A percentile compares a stretch with the other conserved stretches of the same genome.
Conservation (phyloP, 2,888 invertebrate species). For the Monoplex corrugatus region DNA sequence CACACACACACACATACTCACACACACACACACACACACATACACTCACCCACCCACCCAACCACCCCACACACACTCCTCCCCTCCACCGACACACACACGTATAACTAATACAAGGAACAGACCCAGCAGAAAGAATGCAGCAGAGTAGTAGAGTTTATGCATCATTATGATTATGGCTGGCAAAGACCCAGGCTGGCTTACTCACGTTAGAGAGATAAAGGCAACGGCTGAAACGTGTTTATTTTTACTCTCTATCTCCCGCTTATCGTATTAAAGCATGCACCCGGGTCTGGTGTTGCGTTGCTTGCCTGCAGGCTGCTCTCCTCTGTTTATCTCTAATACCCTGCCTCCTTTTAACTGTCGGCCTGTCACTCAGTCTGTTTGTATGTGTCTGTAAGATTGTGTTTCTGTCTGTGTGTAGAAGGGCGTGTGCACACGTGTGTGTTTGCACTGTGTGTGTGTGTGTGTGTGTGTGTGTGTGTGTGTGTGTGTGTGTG, state of each 20-base stretch:
- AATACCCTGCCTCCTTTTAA: not conserved
- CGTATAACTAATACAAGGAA: not conserved
- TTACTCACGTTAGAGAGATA: not conserved
- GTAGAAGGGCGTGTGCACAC: no score
- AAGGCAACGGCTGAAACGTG: not conserved
- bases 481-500: not conserved
- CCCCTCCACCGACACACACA: not conserved
- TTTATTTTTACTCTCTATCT: not conserved
- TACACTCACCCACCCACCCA: not conserved
- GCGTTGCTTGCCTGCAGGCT: no score
- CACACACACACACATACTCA: not conserved
- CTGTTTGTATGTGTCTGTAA: not conserved
- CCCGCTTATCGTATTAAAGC: not conserved
- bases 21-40: not conserved
- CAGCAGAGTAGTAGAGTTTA: not conserved
- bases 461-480: not conserved
- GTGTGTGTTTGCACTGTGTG: not conserved
- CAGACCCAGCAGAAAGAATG: not conserved
- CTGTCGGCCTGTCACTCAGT: conserved; percentile 13
- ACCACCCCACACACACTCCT: not conserved
- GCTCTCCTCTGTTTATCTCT: not conserved
- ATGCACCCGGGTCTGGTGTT: no score
- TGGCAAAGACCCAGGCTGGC: not conserved
- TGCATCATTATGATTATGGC: not conserved
- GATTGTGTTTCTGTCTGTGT: not conserved